Evolutionary conservation across 2,888 invertebrate genomes (phyloP), one percentile per base, ranked within the genome.

Genomic region (Teinopalpus imperialis): DNA sequence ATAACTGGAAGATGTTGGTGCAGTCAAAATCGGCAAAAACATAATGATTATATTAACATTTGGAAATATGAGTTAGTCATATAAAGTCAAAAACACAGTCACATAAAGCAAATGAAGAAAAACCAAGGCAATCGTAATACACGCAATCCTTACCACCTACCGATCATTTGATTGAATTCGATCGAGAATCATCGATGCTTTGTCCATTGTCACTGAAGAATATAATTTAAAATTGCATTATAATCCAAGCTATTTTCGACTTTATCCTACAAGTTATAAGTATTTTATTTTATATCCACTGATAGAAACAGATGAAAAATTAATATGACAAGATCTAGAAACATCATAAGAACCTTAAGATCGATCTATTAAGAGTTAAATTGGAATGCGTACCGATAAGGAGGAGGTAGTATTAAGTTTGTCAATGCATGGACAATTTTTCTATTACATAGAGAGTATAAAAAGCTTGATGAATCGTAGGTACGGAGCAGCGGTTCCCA

Each of bases 121-220:
- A n/a, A n/a, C n/a, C n/a, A n/a, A n/a, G n/a, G n/a, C n/a, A n/a
- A n/a, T n/a, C n/a, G n/a, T n/a, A n/a, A n/a, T n/a, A n/a, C n/a
- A n/a, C n/a, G n/a, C n/a, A n/a, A n/a, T n/a, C n/a, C n/a, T 16
- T 72, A 80, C 85, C 85, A 77, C 85, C 83, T 82, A 82, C 82
- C 56, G 83, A 70, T 79, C 61, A 51, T 55, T 58, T 80, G 81
- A 83, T 83, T 81, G 82, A 78, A 83, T 82, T 81, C 81, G 80
- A 83, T 83, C 74, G 61, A 55, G 65, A 71, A 61, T 66, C 74
- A 83, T 85, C 81, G 81, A 81, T 79, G 69, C 66, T 62, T 60
- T 55, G 50, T 40, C 43, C 54, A 72, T 78, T 70, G 70, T 68
- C 30, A 26, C 20, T 2, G 12, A 35, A 40, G 24, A 32, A 44